These are phyloP conservation scores for Dunckerocampus dactyliophorus DNA, from an alignment of 2,113 vertebrate species.

Conservation along the genomic window DNA sequence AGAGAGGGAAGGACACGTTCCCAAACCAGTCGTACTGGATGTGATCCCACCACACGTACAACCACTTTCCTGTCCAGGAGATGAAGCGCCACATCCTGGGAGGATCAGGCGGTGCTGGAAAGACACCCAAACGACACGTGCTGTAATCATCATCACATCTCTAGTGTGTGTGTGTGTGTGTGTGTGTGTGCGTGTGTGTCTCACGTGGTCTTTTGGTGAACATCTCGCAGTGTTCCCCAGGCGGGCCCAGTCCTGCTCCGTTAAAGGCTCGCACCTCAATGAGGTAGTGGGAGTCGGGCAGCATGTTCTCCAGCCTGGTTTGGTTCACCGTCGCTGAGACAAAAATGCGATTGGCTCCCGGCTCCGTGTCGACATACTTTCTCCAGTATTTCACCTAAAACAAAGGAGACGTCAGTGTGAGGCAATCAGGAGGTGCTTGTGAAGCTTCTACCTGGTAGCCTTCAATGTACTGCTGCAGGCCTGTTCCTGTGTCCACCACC, in stretches of 20 bases:
- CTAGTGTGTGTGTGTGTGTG: not conserved
- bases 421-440: not conserved
- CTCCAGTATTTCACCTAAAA: slow-evolving; percentile 92
- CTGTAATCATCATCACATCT: too few relatives aligned
- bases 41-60: slow-evolving; percentile 95
- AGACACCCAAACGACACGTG: not conserved
- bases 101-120: slow-evolving; percentile 86
- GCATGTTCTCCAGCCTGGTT: slow-evolving; percentile 87
- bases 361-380: slow-evolving; percentile 86
- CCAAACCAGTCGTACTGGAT: slow-evolving; percentile 82
- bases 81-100: slow-evolving; percentile 86
- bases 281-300: slow-evolving; percentile 89
- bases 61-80: slow-evolving; percentile 77
- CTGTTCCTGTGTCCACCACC: slow-evolving; percentile 71
- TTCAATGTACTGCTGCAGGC: slow-evolving; percentile 82
- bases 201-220: slow-evolving; percentile 92
- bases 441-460: slow-evolving; percentile 83
- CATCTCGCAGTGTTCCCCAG: slow-evolving; percentile 81
- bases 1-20: slow-evolving; percentile 66
- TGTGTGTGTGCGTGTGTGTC: slow-evolving; percentile 35
- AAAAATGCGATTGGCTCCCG: slow-evolving; percentile 85
- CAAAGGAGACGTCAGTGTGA: not conserved
- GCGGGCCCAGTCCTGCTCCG: slow-evolving; percentile 87
- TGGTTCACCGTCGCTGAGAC: slow-evolving; percentile 80
- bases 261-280: slow-evolving; percentile 93